Base-by-base conservation (phyloP, 2,113 vertebrate genomes). In the Malurus cyaneus region DNA sequence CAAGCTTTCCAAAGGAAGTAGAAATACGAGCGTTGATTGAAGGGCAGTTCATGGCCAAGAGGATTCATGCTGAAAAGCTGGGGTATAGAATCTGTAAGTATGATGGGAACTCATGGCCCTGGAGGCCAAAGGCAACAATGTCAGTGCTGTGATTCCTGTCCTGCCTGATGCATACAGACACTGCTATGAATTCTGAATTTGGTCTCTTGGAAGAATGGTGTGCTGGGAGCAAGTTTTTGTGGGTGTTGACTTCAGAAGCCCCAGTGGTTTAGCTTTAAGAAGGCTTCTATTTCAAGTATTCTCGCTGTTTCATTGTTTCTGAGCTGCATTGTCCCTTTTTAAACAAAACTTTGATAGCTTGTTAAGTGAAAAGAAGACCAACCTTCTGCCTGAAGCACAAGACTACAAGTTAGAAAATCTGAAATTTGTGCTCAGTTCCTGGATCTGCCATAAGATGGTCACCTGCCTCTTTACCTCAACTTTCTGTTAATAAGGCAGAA, bases 41-140 rank as follows among this genome's bases (percentile, higher is more conserved):
- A 97, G 99, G 99, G 85, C 99, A 99, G 97, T 99, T 99, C 94
- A 97, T 99, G 98, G 98, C 99, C 90, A 98, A 99, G 95, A 98
- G 99, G 93, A 97, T 99, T 71, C 98, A 99, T 23, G 99, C 99
- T 25, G 98, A 99, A 97, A 97, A 97, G n/a, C 98, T 99, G 88
- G 99, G 99, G 19, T 99, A 99, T 91, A 98, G 96, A 97, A 97
- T 99, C 97, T 84, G 99, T 99, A 97, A 99, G 98, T 98, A 73
- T 72, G 41, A 56, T 57, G 50, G 60, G 41, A 54, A 21, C 47
- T 57, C 54, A 61, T 61, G 71, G 53, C 41, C 36, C 18, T 15
- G 11, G 54, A 47, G 53, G 46, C 76, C 50, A 93, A 78, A 61
- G 36, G 59, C 59, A 67, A 46, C 29, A 42, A 59, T 49, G 66